These are phyloP conservation scores for Platerodrilus igneus DNA, from an alignment of 2,888 invertebrate species.

Conservation along the genomic window DNA sequence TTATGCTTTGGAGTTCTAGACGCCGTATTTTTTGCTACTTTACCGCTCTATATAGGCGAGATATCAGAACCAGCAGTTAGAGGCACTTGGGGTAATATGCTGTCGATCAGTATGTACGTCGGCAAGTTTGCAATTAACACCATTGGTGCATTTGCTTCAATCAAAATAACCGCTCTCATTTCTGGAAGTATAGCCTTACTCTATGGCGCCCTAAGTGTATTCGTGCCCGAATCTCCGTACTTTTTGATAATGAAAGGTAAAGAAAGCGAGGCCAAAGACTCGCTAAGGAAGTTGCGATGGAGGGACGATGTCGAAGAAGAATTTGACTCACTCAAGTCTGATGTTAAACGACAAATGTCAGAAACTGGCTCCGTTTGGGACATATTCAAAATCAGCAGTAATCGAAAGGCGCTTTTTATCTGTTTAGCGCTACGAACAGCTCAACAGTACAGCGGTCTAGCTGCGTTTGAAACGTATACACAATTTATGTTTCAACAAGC, in stretches of 20 bases:
- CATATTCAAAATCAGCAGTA: conserved; percentile 33
- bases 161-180: conserved; percentile 24
- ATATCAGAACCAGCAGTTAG: conserved; percentile 36
- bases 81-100: conserved; percentile 37
- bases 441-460: conserved; percentile 38
- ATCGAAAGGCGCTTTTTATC: conserved; percentile 35
- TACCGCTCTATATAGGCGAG: conserved; percentile 37
- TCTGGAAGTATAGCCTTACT: conserved; percentile 29
- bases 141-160: conserved; percentile 32
- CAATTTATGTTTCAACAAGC: conserved; percentile 40
- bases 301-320: conserved; percentile 35
- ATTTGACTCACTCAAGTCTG: conserved; percentile 29
- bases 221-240: conserved; percentile 42
- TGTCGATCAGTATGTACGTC: conserved; percentile 28
- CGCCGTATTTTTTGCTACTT: conserved; percentile 29
- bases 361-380: conserved; percentile 36
- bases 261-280: conserved; percentile 30
- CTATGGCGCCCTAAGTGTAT: conserved; percentile 28
- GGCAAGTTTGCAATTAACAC: conserved; percentile 36
- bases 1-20: conserved; percentile 34
- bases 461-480: conserved; percentile 35
- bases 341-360: conserved; percentile 37
- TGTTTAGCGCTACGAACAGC: conserved; percentile 31
- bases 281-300: conserved; percentile 33
- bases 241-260: conserved; percentile 35